Base-by-base conservation (phyloP, 2,113 vertebrate genomes). In the Epinephelus moara region DNA sequence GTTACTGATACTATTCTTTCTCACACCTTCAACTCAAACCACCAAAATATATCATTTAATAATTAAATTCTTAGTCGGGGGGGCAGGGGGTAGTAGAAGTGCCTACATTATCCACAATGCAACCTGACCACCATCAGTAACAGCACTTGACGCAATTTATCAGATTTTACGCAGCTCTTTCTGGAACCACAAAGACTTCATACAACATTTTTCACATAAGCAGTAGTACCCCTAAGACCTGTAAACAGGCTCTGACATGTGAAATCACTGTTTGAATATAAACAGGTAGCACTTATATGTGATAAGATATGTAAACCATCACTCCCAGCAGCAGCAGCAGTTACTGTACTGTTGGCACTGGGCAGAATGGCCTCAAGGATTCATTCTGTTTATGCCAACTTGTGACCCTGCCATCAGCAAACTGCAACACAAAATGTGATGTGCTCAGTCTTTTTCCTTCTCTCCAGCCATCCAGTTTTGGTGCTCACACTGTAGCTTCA, bases 381-480 rank as follows among this genome's bases (percentile, higher is more conserved):
- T 71, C 53, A n/a, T 72, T 59, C 25, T 74, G 59, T 79, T 84
- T 71, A 7, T 42, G 56, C 77, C 75, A 55, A 66, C 57, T 2
- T 40, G 56, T 33, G 40, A 85, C 50, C 50, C 2, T 66, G 67
- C 71, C 56, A 9, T 62, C 75, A 72, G 74, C 70, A 71, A 73
- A 78, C 19, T 61, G 57, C 30, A 79, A 11, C 25, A 64, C 50
- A 56, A 66, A 52, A 69, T 8, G 40, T 4, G 25, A 70, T 11
- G 71, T 72, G 67, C 27, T 49, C 9, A 27, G 1, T 70, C 49
- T 67, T 56, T 37, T 25, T 45, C 63, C n/a, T 33, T 0, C 47
- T 75, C 71, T 75, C 17, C 78, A 68, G 27, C 63, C 75, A 30
- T 80, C 74, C 74, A 53, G 78, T 60, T 72, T 60, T 77, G 75